These are phyloP conservation scores for Hippocampus kuda DNA, from an alignment of 2,797 vertebrate genomes.

Conservation along the genomic window DNA sequence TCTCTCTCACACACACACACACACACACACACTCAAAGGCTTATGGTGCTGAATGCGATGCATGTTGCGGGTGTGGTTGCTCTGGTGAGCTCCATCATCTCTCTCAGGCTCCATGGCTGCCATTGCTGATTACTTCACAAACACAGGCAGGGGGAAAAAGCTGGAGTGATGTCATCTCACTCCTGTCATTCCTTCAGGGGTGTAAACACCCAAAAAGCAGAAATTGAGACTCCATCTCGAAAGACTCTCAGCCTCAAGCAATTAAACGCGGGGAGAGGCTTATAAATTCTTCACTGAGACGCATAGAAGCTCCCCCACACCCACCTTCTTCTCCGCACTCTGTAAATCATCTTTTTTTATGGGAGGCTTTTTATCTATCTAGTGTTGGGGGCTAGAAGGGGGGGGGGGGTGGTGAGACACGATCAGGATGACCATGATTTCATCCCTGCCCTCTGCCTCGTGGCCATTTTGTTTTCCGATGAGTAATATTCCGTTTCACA, in stretches of 20 bases:
- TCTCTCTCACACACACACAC: background rate
- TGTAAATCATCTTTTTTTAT: conserved; percentile 52
- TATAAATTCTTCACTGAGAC: conserved; percentile 34
- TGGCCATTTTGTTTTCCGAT: conserved; percentile 19
- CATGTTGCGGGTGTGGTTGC: conserved; percentile 45
- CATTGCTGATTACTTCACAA: background rate
- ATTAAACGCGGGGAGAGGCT: conserved; percentile 17
- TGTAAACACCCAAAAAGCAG: conserved; percentile 11
- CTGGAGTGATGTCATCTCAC: conserved; percentile 7
- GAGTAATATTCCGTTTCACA: conserved; percentile 15
- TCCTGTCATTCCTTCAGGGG: conserved; percentile 2
- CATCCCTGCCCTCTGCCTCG: conserved; percentile 13
- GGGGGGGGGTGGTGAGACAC: conserved; percentile 14
- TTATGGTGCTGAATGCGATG: background rate
- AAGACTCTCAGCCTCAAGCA: conserved; percentile 13
- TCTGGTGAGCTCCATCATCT: conserved; percentile 24
- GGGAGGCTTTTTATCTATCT: conserved; percentile 33
- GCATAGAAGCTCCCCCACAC: conserved; percentile 25
- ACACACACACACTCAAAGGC: conserved; percentile 10
- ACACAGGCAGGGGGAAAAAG: background rate
- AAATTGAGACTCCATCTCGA: conserved; percentile 14
- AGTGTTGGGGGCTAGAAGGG: background rate
- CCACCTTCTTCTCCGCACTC: conserved; percentile 10
- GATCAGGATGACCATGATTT: conserved; percentile 23
- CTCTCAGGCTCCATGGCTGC: background rate